Base-by-base conservation (phyloP, 1,140 invertebrate genomes). In the Heliothis subflexa region DNA sequence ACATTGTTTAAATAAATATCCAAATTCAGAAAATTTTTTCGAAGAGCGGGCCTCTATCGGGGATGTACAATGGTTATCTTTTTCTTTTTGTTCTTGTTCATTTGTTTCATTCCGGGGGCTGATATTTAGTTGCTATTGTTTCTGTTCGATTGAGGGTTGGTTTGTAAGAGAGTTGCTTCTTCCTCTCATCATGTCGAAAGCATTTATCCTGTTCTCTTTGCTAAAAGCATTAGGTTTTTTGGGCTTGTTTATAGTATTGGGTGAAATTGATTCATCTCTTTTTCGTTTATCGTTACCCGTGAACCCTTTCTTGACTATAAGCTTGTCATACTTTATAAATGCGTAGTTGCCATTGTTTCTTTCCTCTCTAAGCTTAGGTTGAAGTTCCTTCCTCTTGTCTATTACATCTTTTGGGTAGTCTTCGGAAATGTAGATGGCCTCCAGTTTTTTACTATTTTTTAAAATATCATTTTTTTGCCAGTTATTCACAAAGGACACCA, bases 251-350 rank as follows among this genome's bases (percentile, higher is more conserved):
- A 61, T 81, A 78, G 21, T 10, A 74, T 81, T 79, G 21, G 72
- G 78, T 21, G 81, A 79, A 3, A 11, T 55, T 54, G 78, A 75
- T 71, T 18, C 4, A 13, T 78, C 54, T 50, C 83, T 81, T 78
- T 84, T 85, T 0, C 78, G 71, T 78, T 81, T 85, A 14, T 74
- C 25, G 68, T 80, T 81, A 55, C 45, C 49, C 74, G 5, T 11
- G 72, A 68, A 80, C 13, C 78, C 71, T 28, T 83, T 18, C 78
- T 82, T 85, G 12, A 85, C 47, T 47, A 87, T 21, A 16, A 87
- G 12, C 21, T 86, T 83, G 54, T 87, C 86, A 57, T 86, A 87
- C 21, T 82, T 79, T 62, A 87, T 76, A 28, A 78, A 55, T 49
- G 82, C 85, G 25, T 78, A 78, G 1, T 84, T 87, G 13, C 80